Evolutionary conservation across 2,888 invertebrate species (phyloP).

Genomic region (Harpagoxenus sublaevis): DNA sequence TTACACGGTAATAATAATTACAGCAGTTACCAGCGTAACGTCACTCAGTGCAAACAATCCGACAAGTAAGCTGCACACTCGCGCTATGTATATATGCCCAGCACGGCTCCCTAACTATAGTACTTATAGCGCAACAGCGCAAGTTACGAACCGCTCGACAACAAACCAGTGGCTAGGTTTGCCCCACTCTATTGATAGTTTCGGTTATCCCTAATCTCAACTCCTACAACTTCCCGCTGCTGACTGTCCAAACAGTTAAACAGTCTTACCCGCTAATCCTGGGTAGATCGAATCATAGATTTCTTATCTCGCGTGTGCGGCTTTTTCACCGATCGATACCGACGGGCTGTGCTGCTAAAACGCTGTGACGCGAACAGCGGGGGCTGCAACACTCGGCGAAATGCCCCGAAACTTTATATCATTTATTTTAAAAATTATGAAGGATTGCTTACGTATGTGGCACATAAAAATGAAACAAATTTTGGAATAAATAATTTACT

Average conservation of each 20-base stretch:
- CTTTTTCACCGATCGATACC: constrained; percentile 45
- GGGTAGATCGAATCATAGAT: constrained; percentile 40
- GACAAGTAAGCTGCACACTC: constrained; percentile 42
- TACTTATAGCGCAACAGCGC: constrained; percentile 49
- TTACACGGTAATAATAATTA: constrained; percentile 49
- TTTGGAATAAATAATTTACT: not conserved
- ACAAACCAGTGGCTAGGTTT: constrained; percentile 53
- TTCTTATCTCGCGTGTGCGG: constrained; percentile 40
- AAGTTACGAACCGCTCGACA: constrained; percentile 49
- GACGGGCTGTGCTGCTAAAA: not conserved
- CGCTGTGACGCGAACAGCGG: not conserved
- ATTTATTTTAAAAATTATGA: not conserved
- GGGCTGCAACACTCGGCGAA: not conserved
- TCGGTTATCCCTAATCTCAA: constrained; percentile 59
- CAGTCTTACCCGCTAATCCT: constrained; percentile 46
- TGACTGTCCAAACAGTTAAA: constrained; percentile 59
- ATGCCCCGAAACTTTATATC: not conserved
- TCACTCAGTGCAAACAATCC: constrained; percentile 53
- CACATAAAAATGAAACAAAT: not conserved
- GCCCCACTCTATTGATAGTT: constrained; percentile 58
- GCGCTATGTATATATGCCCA: constrained; percentile 30
- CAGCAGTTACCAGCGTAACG: constrained; percentile 41
- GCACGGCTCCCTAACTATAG: constrained; percentile 26
- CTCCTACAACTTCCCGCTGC: constrained; percentile 53
- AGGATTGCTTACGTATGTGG: too few relatives aligned